phyloP scores from a whole-genome alignment of 1,140 invertebrate genomes.

The Heliconius hermathena region DNA sequence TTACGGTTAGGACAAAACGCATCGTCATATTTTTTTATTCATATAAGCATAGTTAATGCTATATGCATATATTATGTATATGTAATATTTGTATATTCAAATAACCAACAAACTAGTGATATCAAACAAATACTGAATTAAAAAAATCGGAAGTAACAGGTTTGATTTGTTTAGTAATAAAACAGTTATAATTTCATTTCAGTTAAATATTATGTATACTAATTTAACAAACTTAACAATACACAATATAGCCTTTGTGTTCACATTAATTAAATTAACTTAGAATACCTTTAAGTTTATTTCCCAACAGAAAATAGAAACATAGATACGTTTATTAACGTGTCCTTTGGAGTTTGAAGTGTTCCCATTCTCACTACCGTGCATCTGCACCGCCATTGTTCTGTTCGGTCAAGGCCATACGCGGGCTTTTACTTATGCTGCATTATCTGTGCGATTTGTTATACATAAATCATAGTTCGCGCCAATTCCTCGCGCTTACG shows the following conservation, averaged over 20 bases:
- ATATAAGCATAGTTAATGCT: neutral
- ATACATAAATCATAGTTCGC: constrained; percentile 12
- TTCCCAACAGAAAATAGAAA: constrained; percentile 11
- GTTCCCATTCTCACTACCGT: constrained; percentile 37
- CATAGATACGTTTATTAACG: constrained; percentile 26
- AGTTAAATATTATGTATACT: too few species aligned
- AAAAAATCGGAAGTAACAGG: neutral
- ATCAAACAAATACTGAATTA: neutral
- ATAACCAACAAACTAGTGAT: neutral
- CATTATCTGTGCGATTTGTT: constrained; percentile 22
- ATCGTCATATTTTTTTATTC: neutral
- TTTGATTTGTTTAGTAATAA: neutral
- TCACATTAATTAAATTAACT: constrained; percentile 10
- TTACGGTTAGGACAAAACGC: neutral
- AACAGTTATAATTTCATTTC: too few species aligned
- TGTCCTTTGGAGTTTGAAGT: constrained; percentile 29
- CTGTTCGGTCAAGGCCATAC: constrained; percentile 28
- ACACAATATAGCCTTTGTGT: neutral
- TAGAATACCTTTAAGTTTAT: neutral
- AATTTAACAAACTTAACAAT: too few species aligned
- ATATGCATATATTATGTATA: neutral
- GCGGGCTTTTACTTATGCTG: constrained; percentile 32
- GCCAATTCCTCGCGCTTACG: neutral
- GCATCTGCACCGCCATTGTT: constrained; percentile 32
- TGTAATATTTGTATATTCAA: neutral